Percentiles rank a stretch among this genome's conserved stretches.
Evolutionary conservation across 1,140 invertebrate species (phyloP).

Genomic region (Aphelenchoides fujianensis): DNA sequence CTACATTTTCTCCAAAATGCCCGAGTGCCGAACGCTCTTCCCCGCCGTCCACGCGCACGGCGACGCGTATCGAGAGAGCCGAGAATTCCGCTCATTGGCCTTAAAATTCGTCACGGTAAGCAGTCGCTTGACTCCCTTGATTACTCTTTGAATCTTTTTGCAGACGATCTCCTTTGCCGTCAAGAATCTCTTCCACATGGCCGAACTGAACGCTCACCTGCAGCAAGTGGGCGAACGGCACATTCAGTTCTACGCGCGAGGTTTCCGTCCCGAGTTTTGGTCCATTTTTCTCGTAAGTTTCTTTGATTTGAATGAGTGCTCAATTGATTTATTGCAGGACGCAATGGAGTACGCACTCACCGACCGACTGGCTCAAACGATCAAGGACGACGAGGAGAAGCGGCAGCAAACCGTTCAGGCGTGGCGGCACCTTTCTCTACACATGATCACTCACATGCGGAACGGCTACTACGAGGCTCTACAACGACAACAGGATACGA

Average conservation of each 20-base stretch:
- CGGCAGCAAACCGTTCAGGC: neutral
- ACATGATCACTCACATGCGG: neutral
- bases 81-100: neutral
- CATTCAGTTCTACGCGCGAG: neutral
- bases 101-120: neutral
- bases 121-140: neutral
- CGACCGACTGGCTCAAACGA: neutral
- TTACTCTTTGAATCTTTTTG: neutral
- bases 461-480: neutral
- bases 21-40: neutral
- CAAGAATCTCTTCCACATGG: neutral
- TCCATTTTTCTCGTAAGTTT: neutral
- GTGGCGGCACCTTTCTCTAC: neutral
- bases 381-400: neutral
- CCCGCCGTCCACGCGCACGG: neutral
- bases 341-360: neutral
- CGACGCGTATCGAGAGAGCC: neutral
- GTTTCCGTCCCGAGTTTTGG: neutral
- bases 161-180: neutral
- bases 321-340: neutral
- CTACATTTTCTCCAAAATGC: too few relatives aligned
- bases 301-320: neutral
- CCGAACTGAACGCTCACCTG: neutral
- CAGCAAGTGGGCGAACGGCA: neutral
- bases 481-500: too few relatives aligned